Base-by-base conservation (phyloP, 2,888 invertebrate genomes). In the Temnothorax unifasciatus region DNA sequence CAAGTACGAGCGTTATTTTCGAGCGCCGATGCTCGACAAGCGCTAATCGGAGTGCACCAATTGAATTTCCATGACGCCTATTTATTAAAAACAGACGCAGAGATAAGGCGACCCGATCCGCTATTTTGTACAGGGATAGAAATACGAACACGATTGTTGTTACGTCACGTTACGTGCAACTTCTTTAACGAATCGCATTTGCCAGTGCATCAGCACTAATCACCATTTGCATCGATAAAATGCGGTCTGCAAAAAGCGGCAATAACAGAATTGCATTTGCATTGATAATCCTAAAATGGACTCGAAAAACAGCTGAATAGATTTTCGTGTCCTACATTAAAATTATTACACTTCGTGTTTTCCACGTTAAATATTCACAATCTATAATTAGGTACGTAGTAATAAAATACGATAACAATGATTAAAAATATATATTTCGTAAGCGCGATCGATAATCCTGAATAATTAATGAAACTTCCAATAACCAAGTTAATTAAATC, bases 131-230 rank as follows among this genome's bases (percentile, higher is more conserved):
- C 3, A 13, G 4, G 1, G 8, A 4, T 18, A 63, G 15, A 74
- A 47, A 61, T 69, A 63, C n/a, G 21, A 9, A 52, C 8, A 44
- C 9, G 47, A 21, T 21, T 54, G 8, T 76, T 66, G 54, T 54
- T n/a, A 25, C 13, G 69, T 76, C 52, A 76, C 25, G 52, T 68
- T 69, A 52, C 25, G 11, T 47, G 41, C 69, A 77, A 41, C n/a
- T 68, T 64, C n/a, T 63, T 77, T 54, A 54, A 69, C 25, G 15
- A 69, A 68, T 25, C 18, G 25, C 34, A 44, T 52, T 38, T 18
- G 69, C 69, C 25, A 9, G 41, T 41, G 29, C 25, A 38, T 38
- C 18, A n/a, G 54, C 1, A 29, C 29, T 41, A 68, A 77, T 41
- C 25, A 54, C 4, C n/a, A 69, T 54, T 69, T 41, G 52, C 34